Evolutionary conservation across 2,888 invertebrate species (phyloP), one percentile per base, ranked within the genome.

Genomic region (Chesias legatella): DNA sequence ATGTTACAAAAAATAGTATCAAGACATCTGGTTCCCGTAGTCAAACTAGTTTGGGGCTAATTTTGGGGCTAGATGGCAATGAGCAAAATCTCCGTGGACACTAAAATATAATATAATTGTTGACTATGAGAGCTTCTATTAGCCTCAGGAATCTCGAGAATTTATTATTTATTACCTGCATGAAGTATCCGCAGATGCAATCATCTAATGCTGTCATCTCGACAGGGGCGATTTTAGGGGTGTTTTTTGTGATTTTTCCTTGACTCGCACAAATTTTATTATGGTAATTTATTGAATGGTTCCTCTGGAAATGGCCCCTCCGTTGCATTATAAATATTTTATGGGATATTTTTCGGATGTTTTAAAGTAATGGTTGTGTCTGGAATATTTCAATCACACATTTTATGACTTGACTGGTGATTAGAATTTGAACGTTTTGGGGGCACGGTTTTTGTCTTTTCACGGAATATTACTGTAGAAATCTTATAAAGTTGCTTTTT

Each of bases 251-350:
- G 45, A 41, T 58, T 52, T 54, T 56, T 60, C 51, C 46, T 32
- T 45, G 40, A 46, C 13, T 51, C 61, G 60, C 62, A 66, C 52
- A 59, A 58, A 53, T 56, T 67, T 68, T 66, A 67, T 72, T 67
- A 72, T 75, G 67, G 59, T 71, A 73, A 77, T 77, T 67, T 75
- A 71, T 74, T 73, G 75, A 78, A 73, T 73, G 70, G 66, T 62
- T 72, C 59, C 52, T 42, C 41, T 41, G 46, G 33, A 27, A 39
- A 43, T 41, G 46, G 33, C 26, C 38, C 33, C 30, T 29, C 33
- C 26, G 33, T 49, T 50, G 48, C 50, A 53, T 56, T 49, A 53
- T 52, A 48, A 40, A 53, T 42, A 36, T 36, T 35, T 40, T 46
- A 50, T 56, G 45, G 29, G 48, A 46, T 56, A 59, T 49, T 49